Conservation (phyloP, 2,888 invertebrate genomes). For the Caenorhabditis imperialis region DNA sequence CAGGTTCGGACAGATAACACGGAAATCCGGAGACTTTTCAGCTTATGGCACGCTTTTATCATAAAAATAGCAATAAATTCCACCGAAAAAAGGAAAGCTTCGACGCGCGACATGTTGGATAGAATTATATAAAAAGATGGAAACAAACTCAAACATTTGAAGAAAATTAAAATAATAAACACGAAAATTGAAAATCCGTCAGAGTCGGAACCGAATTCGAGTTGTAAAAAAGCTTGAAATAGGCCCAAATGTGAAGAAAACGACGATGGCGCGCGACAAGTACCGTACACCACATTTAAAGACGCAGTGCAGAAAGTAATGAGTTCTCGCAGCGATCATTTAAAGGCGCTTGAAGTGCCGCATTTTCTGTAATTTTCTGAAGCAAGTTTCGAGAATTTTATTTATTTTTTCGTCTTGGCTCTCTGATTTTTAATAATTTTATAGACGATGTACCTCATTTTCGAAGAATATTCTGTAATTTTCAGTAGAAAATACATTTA, state of each 20-base stretch:
- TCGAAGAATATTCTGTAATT: no score
- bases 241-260: slow-evolving; percentile 30
- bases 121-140: no score
- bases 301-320: background rate
- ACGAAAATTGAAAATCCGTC: background rate
- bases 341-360: slow-evolving; percentile 29
- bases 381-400: background rate
- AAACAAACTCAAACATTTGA: background rate
- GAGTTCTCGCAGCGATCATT: slow-evolving; percentile 20
- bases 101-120: no score
- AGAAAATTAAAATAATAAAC: background rate
- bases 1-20: no score
- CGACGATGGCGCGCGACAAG: background rate
- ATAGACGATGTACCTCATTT: no score
- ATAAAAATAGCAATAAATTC: no score
- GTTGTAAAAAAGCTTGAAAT: slow-evolving; percentile 4
- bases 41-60: no score
- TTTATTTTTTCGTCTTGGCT: background rate
- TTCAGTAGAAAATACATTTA: no score
- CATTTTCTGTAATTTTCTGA: slow-evolving; percentile 12
- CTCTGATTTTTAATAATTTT: no score
- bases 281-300: slow-evolving; percentile 20
- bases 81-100: no score
- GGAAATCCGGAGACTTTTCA: no score
- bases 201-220: background rate